Conservation (phyloP, 1,140 invertebrate species). For the Saccostrea glomerata region DNA sequence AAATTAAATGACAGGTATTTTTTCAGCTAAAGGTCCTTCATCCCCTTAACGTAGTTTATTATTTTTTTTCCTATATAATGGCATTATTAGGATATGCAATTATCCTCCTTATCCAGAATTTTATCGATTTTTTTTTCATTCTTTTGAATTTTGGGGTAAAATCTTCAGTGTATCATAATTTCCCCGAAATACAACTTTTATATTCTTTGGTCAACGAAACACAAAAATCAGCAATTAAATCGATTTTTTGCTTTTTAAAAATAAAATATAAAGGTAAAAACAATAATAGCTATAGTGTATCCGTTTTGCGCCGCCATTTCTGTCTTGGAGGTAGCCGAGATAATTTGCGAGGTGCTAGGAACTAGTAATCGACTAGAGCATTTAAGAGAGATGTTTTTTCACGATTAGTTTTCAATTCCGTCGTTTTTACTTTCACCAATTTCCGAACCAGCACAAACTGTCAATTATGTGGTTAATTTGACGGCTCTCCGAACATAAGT, state of each 20-base stretch:
- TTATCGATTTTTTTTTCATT: neutral
- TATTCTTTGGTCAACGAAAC: too few relatives aligned
- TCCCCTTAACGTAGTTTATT: neutral
- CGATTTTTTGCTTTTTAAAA: neutral
- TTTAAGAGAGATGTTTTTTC: slow-evolving; percentile 32
- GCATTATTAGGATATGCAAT: neutral
- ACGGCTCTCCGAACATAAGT: slow-evolving; percentile 3
- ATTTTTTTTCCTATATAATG: neutral
- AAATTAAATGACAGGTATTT: too few relatives aligned
- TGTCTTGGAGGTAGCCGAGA: neutral
- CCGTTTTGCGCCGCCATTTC: neutral
- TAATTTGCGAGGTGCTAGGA: slow-evolving; percentile 26
- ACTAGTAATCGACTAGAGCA: slow-evolving; percentile 7
- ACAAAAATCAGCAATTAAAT: neutral
- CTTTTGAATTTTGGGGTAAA: neutral
- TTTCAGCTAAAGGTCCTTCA: too few relatives aligned
- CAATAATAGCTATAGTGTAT: slow-evolving; percentile 2
- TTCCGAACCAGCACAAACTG: slow-evolving; percentile 33
- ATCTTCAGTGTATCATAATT: neutral
- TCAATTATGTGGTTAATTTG: slow-evolving; percentile 25
- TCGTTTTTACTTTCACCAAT: slow-evolving; percentile 34
- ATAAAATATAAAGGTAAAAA: neutral
- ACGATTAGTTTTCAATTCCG: slow-evolving; percentile 2
- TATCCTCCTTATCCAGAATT: neutral
- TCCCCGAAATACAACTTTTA: neutral